Evolutionary conservation across 2,888 invertebrate species (phyloP).

Genomic region (Troilus luridus): DNA sequence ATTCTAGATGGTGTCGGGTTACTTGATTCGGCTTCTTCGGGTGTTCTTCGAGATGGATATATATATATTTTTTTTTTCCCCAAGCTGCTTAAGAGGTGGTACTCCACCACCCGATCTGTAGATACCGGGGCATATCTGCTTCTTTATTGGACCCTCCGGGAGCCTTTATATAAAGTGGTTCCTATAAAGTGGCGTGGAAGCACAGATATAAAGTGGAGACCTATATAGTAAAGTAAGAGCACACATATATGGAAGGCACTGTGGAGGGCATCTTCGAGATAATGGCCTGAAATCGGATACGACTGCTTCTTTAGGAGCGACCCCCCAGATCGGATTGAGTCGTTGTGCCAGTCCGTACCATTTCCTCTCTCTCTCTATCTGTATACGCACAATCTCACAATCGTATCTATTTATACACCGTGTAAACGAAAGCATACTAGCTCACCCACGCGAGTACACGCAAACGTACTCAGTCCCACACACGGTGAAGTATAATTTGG

Average conservation of each 20-base stretch:
- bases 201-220: neutral
- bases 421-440: too few relatives aligned
- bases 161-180: neutral
- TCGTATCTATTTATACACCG: neutral
- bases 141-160: neutral
- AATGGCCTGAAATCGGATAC: constrained; percentile 33
- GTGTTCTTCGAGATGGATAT: neutral
- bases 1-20: neutral
- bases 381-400: neutral
- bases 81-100: neutral
- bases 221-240: neutral
- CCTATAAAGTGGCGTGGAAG: neutral
- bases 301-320: constrained; percentile 38
- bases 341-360: neutral
- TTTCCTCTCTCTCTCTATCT: neutral
- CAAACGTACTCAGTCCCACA: constrained; percentile 4
- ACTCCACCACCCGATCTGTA: neutral
- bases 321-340: constrained; percentile 38
- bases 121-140: constrained; percentile 20
- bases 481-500: neutral
- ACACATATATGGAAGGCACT: neutral
- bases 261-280: neutral
- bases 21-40: neutral
- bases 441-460: neutral
- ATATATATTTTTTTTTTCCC: neutral